Base-by-base conservation (phyloP, 2,888 invertebrate species). In the Plagiodera versicolora region DNA sequence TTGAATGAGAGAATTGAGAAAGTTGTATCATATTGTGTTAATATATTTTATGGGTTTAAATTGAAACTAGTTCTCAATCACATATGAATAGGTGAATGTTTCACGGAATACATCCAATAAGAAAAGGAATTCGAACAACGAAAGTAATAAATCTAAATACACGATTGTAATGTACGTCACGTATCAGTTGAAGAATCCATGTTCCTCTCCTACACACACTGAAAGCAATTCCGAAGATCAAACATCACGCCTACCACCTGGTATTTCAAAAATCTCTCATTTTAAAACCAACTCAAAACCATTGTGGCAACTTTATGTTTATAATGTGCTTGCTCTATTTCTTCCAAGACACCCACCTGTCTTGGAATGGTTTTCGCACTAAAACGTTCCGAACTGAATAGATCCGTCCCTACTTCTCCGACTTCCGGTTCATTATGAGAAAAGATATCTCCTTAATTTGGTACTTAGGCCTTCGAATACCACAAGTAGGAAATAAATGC, bases 211-310 rank as follows among this genome's bases (percentile, higher is more conserved):
- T 64, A 48, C 61, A 59, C 61, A 60, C 66, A 66, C 59, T 58
- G 54, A 46, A 54, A 53, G 20, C 60, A 59, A 60, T 64, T 66
- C 63, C 49, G 59, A 69, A 70, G 68, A 70, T 70, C 68, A 73
- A 75, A 75, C 75, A 73, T 75, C 74, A 76, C 76, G 76, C 75
- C 75, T 75, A 70, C 75, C 76, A 76, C 75, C 76, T 76, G 76
- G 76, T 69, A 74, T 76, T 73, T 70, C 60, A 64, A 66, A 71
- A 71, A 68, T 69, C 67, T 63, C 65, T 60, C 61, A 60, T 64
- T 64, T 65, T 59, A 54, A 59, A 64, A 63, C 60, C 53, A 57
- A 65, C 61, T 62, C 60, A 60, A 64, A 62, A 49, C 49, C 56
- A 65, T 67, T 69, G 64, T 68, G 64, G 66, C 67, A 69, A 64